Base-by-base conservation (phyloP, 2,113 vertebrate genomes). In the Sciurus niger region DNA sequence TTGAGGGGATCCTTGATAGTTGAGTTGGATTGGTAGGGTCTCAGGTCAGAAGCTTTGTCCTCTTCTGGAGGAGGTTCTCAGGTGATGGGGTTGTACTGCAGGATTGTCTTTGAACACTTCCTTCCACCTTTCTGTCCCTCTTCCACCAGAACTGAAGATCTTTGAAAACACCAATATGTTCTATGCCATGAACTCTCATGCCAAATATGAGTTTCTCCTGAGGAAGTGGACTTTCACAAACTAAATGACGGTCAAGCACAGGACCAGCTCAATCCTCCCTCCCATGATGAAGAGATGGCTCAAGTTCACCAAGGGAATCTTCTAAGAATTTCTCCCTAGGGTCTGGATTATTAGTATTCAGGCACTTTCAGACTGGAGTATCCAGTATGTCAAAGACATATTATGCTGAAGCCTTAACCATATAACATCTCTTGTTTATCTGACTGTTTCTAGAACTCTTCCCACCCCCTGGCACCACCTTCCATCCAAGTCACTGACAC, bases 241-340 rank as follows among this genome's bases (percentile, higher is more conserved):
- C 92, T 99, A 99, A 0, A 93, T 98, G 46, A 99, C 99, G 46
- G 98, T 99, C 96, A 99, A 99, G 97, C 99, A 98, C 0, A 99
- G 99, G 80, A 98, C 99, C 94, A 99, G 99, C 95, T 99, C 99
- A 6, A 99, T 99, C 10, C 98, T 99, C 97, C 99, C 99, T 3
- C 99, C 99, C 82, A 99, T 99, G 99, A 99, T 99, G 93, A 99
- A 99, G 98, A 99, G 99, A 93, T 99, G 99, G 94, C 99, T 99
- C 97, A 99, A 99, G 98, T 99, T 99, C 0, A 99, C 99, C 68
- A 99, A 99, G 95, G 99, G 99, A 98, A 99, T 99, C 98, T 99
- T 99, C 99, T 99, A 98, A 99, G 98, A 95, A 48, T 83, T 65
- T 93, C 97, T 92, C 89, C 85, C 68, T 8, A 1, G 80, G 95